Evolutionary conservation across 2,888 invertebrate species (phyloP).

Genomic region (Stratiomys singularior): DNA sequence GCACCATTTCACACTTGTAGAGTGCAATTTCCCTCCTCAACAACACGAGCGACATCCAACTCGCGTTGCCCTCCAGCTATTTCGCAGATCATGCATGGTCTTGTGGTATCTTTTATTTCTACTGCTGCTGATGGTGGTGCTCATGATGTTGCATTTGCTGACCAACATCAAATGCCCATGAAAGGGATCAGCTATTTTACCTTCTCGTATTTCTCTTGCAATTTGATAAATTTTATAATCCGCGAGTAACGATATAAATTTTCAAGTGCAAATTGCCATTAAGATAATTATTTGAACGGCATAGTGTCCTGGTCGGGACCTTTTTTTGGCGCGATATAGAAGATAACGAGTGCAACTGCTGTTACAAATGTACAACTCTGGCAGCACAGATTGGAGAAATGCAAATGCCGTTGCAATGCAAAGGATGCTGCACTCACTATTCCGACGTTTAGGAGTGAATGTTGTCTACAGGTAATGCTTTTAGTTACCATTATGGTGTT

Average conservation of each 20-base stretch:
- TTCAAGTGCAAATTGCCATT: slow-evolving; percentile 42
- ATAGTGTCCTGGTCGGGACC: not conserved
- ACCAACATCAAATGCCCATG: too few relatives aligned
- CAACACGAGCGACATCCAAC: not conserved
- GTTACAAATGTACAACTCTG: not conserved
- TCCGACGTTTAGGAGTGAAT: not conserved
- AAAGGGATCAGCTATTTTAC: not conserved
- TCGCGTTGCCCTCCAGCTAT: not conserved
- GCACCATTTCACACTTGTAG: slow-evolving; percentile 24
- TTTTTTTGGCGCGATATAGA: not conserved
- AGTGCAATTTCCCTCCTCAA: not conserved
- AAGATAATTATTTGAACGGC: slow-evolving; percentile 32
- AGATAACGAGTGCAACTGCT: not conserved
- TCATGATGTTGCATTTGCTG: too few relatives aligned
- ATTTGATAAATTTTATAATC: slow-evolving; percentile 44
- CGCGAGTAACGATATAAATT: slow-evolving; percentile 34
- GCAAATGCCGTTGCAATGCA: not conserved
- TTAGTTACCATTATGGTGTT: slow-evolving; percentile 26
- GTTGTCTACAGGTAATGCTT: not conserved
- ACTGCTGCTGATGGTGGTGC: too few relatives aligned
- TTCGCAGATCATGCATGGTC: not conserved
- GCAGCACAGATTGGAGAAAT: slow-evolving; percentile 1
- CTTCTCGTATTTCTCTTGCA: slow-evolving; percentile 27
- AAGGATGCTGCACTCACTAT: too few relatives aligned
- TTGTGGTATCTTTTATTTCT: not conserved